Conservation (phyloP, 2,113 vertebrate species). For the Ceratotherium simum region DNA sequence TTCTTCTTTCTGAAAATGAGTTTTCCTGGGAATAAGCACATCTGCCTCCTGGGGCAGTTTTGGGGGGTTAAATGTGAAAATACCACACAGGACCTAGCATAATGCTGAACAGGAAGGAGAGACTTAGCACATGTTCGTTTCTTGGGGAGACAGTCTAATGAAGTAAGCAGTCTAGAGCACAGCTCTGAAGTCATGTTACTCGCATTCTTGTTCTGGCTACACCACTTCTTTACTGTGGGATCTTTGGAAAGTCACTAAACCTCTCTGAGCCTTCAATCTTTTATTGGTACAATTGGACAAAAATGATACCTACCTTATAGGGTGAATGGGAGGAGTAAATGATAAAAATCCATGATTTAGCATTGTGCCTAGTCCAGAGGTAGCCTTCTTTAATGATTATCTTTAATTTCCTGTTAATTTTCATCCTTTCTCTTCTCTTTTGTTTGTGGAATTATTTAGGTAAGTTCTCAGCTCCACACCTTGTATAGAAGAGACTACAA, state of each 20-base stretch:
- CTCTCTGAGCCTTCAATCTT: neutral
- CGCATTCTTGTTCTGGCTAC: neutral
- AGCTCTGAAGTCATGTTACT: neutral
- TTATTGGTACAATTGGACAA: neutral
- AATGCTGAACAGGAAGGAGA: neutral
- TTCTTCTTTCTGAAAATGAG: constrained; percentile 35
- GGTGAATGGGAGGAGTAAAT: neutral
- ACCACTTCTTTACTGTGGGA: neutral
- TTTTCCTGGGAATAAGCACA: neutral
- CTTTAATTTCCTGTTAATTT: neutral
- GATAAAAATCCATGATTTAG: neutral
- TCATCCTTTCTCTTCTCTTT: neutral
- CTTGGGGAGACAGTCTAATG: neutral
- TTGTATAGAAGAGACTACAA: neutral
- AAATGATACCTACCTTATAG: neutral
- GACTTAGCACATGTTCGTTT: neutral
- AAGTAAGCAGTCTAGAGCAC: neutral
- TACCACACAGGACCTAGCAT: neutral
- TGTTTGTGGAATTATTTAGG: neutral
- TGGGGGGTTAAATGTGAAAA: neutral
- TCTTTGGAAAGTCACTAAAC: neutral
- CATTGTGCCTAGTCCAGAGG: neutral
- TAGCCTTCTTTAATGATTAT: neutral
- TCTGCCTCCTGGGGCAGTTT: neutral
- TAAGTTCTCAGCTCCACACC: neutral